Base-by-base conservation (phyloP, 2,113 vertebrate species). In the Spilogale gracilis region DNA sequence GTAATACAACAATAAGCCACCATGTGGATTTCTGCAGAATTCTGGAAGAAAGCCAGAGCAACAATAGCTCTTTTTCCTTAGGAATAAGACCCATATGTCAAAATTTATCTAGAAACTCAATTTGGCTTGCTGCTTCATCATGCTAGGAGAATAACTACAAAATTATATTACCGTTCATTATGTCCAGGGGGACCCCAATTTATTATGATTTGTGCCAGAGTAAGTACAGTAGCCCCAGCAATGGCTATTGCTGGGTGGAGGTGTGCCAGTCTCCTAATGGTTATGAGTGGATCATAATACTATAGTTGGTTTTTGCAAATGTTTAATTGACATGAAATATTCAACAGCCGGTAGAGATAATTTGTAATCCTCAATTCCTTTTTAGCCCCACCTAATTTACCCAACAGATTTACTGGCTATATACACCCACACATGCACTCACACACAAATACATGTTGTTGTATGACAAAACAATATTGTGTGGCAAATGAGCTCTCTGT, bases 51-150 rank as follows among this genome's bases (percentile, higher is more conserved):
- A 88, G 97, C 97, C 97, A 97, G 87, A 86, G 71, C 81, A 97
- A 96, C 96, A 97, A 95, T 95, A 96, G 97, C 74, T 95, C 96
- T 82, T 96, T 94, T 95, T 98, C 97, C 97, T 98, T 91, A 97
- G 85, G 96, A 97, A 83, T 97, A 97, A 97, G 97, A 98, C 95
- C 94, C 89, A 91, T 94, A 96, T 98, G 98, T 97, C 96, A 97
- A 97, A 98, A 96, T 95, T 96, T 96, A 98, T 96, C 97, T 97
- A 98, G 97, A 97, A 98, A 97, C 90, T 93, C 95, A 76, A 95
- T 96, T 95, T 97, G 85, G 97, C 93, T 98, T 92, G 94, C 94
- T 95, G 96, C 93, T 97, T 97, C 96, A 95, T 85, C 91, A 74
- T 76, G 65, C 94, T 60, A 96, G 93, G 95, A 97, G 89, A 97